Evolutionary conservation across 1,140 invertebrate genomes (phyloP).

Genomic region (Aricia agestis): DNA sequence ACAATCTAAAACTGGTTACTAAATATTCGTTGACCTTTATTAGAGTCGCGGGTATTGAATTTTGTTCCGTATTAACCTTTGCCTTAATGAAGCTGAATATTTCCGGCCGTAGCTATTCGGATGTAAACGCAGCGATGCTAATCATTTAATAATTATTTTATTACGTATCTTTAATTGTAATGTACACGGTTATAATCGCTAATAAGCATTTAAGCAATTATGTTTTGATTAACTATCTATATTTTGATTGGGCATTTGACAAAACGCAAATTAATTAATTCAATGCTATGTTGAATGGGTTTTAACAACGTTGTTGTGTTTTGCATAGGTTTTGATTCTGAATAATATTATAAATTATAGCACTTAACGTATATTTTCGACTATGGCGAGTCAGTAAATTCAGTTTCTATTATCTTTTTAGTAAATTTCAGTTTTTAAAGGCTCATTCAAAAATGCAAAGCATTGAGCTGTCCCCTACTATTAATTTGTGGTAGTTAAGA

Average conservation of each 20-base stretch:
- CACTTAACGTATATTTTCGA: no score
- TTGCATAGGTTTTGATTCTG: neutral
- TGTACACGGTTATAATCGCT: neutral
- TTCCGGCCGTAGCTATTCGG: neutral
- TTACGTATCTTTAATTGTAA: neutral
- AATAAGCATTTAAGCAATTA: neutral
- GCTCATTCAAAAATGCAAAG: no score
- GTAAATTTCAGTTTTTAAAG: no score
- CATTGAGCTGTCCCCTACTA: no score
- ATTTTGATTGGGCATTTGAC: neutral
- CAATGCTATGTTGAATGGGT: neutral
- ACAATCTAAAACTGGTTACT: neutral
- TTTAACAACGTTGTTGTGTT: neutral
- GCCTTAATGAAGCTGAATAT: neutral
- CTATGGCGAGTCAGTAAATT: no score
- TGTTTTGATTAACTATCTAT: neutral
- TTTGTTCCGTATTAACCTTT: slow-evolving; percentile 10
- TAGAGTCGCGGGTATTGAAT: neutral
- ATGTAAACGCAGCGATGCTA: neutral
- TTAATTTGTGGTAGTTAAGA: no score
- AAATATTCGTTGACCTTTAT: slow-evolving; percentile 10
- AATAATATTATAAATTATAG: no score
- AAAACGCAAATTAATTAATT: neutral
- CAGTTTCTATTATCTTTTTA: no score
- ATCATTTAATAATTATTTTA: slow-evolving; percentile 13